Conservation (phyloP, 2,888 invertebrate species). For the Drosophila demipolita region DNA sequence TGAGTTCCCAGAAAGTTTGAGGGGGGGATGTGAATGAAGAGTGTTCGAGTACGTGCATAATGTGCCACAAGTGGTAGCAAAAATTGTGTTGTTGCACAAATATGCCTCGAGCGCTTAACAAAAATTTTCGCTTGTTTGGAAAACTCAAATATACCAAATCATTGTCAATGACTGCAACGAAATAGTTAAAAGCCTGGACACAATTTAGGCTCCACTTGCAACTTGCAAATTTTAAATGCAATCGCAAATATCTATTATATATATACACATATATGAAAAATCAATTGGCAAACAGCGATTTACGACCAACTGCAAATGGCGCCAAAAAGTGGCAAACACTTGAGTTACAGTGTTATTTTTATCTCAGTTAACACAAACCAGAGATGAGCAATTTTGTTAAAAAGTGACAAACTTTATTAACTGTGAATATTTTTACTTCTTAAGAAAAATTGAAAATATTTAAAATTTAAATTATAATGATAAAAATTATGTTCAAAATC, state of each 20-base stretch:
- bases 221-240: slow-evolving; percentile 4
- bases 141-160: slow-evolving; percentile 17
- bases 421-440: neutral
- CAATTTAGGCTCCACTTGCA: slow-evolving; percentile 1
- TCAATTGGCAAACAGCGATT: slow-evolving; percentile 25
- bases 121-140: slow-evolving; percentile 33
- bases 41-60: neutral
- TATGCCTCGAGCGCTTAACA: slow-evolving; percentile 30
- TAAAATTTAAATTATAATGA: neutral
- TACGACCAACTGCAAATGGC: slow-evolving; percentile 47
- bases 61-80: slow-evolving; percentile 60
- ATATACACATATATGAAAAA: slow-evolving; percentile 1
- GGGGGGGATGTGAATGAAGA: neutral
- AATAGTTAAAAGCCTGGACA: slow-evolving; percentile 5
- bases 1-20: slow-evolving; percentile 57
- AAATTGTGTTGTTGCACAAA: slow-evolving; percentile 38
- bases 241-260: slow-evolving; percentile 22
- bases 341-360: slow-evolving; percentile 21
- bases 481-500: neutral
- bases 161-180: neutral
- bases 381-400: neutral
- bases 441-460: neutral
- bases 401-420: neutral
- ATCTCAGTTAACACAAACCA: neutral
- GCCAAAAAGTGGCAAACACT: slow-evolving; percentile 53